Conservation (phyloP, 2,888 invertebrate species). For the Lepetodrilus schrolli region DNA sequence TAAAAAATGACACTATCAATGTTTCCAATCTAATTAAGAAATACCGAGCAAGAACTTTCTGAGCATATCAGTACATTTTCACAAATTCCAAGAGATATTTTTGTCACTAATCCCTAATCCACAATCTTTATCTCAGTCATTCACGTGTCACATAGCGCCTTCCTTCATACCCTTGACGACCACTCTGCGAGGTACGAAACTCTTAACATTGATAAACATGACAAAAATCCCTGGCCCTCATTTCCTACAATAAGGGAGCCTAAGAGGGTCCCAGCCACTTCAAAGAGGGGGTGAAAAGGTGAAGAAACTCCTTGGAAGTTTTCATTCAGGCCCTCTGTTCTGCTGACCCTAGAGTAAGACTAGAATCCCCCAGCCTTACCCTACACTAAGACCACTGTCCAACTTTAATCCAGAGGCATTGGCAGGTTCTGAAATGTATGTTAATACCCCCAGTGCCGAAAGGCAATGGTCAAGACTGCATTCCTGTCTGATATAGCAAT, state of each 20-base stretch:
- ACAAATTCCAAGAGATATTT: too few relatives aligned
- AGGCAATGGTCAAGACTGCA: too few relatives aligned
- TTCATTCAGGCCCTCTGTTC: neutral
- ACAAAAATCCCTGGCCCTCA: neutral
- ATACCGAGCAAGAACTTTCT: too few relatives aligned
- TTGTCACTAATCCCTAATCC: neutral
- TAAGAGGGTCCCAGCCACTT: conserved; percentile 1
- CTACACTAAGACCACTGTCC: too few relatives aligned
- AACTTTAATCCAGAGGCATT: too few relatives aligned
- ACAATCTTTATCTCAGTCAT: neutral
- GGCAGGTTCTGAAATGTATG: too few relatives aligned
- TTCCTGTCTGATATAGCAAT: too few relatives aligned
- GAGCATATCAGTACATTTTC: too few relatives aligned
- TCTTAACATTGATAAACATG: conserved; percentile 1
- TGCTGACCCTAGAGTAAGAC: neutral
- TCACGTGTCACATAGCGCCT: neutral
- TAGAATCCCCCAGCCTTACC: neutral
- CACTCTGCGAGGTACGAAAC: neutral
- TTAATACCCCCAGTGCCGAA: too few relatives aligned
- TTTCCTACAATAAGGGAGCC: neutral
- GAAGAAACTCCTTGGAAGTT: neutral
- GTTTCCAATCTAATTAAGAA: too few relatives aligned
- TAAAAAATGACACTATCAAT: too few relatives aligned
- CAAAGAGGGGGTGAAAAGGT: conserved; percentile 13
- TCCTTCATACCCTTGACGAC: neutral